phyloP scores from a whole-genome alignment of 23 tunicate genomes.

The Aplidium turbinatum region DNA sequence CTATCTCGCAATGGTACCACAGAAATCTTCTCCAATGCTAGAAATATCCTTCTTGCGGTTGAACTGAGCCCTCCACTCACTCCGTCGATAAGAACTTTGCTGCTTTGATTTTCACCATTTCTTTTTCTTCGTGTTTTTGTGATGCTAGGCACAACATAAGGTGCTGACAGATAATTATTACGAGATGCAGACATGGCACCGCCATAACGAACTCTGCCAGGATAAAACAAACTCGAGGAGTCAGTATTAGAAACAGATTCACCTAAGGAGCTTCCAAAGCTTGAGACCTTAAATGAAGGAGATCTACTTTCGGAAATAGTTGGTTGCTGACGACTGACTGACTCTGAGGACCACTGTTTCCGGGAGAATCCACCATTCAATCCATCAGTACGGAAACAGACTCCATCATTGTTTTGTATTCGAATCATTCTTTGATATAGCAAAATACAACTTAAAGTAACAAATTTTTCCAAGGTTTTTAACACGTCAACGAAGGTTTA shows the following conservation, averaged over 20 bases:
- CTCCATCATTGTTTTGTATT: conserved; percentile 12
- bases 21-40: conserved; percentile 33
- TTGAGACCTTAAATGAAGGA: conserved; percentile 22
- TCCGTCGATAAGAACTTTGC: no score
- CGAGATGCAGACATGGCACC: conserved; percentile 28
- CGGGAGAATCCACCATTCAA: conserved; percentile 2
- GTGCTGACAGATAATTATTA: not conserved
- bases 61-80: conserved; percentile 23
- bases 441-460: no score
- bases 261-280: conserved; percentile 1
- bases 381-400: no score
- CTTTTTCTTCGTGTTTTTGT: not conserved
- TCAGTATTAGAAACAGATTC: not conserved
- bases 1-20: conserved; percentile 27
- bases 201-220: conserved; percentile 32
- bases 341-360: conserved; percentile 11
- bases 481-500: no score
- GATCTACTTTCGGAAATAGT: not conserved
- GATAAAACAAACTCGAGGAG: conserved; percentile 31
- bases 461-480: no score
- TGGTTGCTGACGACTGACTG: conserved; percentile 1
- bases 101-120: no score
- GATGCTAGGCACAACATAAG: conserved; percentile 20
- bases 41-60: conserved; percentile 28
- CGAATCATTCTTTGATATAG: no score